Evolutionary conservation across 2,888 invertebrate genomes (phyloP).

Genomic region (Gerris lacustris): DNA sequence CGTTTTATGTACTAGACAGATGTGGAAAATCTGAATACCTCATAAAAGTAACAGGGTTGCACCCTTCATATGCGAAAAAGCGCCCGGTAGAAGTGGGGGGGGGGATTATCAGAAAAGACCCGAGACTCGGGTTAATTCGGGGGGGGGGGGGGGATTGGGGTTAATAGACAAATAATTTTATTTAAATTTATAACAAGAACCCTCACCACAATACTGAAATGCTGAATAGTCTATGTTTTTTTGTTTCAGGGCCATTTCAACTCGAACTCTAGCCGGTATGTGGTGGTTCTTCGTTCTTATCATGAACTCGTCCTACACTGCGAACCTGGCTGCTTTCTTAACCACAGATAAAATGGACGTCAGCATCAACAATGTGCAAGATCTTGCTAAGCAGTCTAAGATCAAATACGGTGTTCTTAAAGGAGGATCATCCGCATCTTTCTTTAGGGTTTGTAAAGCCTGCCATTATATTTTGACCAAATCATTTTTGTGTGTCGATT

Average conservation of each 20-base stretch:
- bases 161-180: no score
- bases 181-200: no score
- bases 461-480: no score
- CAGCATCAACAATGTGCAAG: conserved; percentile 82
- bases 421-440: conserved; percentile 79
- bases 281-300: conserved; percentile 92
- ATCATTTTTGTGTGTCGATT: no score
- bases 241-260: conserved; percentile 64
- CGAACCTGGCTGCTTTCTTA: conserved; percentile 85
- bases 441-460: conserved; percentile 58
- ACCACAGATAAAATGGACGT: conserved; percentile 81
- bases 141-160: no score
- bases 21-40: no score
- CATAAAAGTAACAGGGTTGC: no score
- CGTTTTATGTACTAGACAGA: no score
- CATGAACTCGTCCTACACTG: conserved; percentile 86
- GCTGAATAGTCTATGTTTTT: neutral
- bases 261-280: conserved; percentile 74
- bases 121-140: no score
- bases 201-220: neutral
- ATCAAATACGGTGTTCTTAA: conserved; percentile 89
- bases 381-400: conserved; percentile 83
- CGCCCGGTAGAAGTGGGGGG: no score
- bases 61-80: no score
- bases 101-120: no score